These are phyloP conservation scores for Pyrrhia umbra DNA, from an alignment of 2,888 invertebrate species.

Conservation along the genomic window DNA sequence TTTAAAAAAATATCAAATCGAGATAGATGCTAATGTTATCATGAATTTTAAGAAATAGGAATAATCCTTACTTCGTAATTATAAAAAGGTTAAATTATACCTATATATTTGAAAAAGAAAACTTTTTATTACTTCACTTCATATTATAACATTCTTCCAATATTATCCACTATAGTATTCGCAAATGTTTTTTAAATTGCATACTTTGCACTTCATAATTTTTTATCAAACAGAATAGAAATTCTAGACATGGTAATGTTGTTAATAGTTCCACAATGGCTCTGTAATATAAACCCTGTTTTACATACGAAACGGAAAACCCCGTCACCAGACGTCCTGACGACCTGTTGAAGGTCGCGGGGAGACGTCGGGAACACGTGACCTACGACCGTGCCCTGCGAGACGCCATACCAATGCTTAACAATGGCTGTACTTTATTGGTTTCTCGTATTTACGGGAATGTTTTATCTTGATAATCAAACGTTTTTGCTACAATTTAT, in stretches of 20 bases:
- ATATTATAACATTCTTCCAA: no score
- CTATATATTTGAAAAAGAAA: no score
- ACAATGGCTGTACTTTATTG: slow-evolving; percentile 5
- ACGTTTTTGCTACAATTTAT: neutral
- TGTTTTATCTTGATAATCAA: neutral
- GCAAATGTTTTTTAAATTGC: no score
- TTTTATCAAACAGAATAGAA: no score
- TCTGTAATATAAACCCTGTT: slow-evolving; percentile 15
- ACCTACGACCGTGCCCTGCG: slow-evolving; percentile 24
- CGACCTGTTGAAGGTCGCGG: slow-evolving; percentile 35
- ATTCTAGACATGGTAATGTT: no score
- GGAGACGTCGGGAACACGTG: neutral
- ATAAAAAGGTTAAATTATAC: no score
- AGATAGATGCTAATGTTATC: neutral
- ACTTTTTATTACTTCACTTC: no score
- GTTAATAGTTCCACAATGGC: slow-evolving; percentile 1
- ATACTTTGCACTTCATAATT: no score
- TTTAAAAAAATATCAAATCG: no score
- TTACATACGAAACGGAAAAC: slow-evolving; percentile 20
- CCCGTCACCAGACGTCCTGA: slow-evolving; percentile 22
- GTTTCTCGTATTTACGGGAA: slow-evolving; percentile 13
- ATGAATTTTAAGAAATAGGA: neutral
- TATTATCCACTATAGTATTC: no score
- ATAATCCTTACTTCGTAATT: neutral
- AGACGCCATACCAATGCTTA: slow-evolving; percentile 25